phyloP scores from a whole-genome alignment of 2,113 vertebrate species.

The Phyllostomus hastatus region DNA sequence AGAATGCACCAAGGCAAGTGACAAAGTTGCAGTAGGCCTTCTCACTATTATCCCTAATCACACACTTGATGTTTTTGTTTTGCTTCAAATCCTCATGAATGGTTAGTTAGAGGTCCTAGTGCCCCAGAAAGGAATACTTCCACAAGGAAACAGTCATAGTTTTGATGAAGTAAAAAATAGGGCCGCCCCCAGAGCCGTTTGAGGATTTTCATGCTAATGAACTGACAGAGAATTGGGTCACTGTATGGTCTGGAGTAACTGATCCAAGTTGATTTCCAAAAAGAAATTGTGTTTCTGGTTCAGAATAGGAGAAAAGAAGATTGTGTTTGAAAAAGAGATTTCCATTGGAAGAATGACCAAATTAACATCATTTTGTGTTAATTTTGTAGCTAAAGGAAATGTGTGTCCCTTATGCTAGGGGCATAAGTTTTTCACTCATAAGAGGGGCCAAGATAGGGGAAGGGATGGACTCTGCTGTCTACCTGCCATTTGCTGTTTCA shows the following conservation, averaged over 20 bases:
- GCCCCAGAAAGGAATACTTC: not conserved
- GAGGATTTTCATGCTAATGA: not conserved
- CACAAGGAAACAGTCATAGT: not conserved
- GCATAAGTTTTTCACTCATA: not conserved
- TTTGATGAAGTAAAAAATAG: not conserved
- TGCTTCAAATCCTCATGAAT: not conserved
- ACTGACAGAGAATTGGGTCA: not conserved
- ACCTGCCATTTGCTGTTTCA: not conserved
- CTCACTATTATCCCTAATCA: not conserved
- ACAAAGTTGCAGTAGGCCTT: not conserved
- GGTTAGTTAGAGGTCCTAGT: not conserved
- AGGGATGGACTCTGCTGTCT: not conserved
- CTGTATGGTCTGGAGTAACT: not conserved
- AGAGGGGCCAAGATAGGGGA: not conserved
- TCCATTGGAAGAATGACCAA: not conserved
- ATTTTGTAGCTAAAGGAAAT: not conserved
- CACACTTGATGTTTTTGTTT: not conserved
- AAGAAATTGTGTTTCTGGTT: not conserved
- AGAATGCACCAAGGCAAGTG: not conserved
- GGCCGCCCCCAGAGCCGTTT: not conserved
- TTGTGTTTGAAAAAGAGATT: not conserved
- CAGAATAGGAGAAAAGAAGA: not conserved
- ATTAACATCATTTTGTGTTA: not conserved
- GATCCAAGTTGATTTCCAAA: not conserved
- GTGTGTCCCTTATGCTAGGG: not conserved